Base-by-base conservation (phyloP, 1,140 invertebrate genomes). In the Helicoverpa armigera region DNA sequence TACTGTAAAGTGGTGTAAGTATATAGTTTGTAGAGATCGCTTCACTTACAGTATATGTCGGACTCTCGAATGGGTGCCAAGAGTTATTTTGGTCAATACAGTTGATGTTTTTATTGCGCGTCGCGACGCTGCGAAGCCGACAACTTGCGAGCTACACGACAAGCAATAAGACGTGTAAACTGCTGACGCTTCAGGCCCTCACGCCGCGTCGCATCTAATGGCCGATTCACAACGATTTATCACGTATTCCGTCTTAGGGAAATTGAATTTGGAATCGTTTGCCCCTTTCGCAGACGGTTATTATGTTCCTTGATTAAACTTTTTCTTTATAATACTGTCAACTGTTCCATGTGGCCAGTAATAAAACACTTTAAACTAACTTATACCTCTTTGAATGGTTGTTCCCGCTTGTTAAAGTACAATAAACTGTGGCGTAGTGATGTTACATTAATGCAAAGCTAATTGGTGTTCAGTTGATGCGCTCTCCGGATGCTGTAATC, bases 41-140 rank as follows among this genome's bases (percentile, higher is more conserved):
- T 89, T 88, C 85, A 86, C 88, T 89, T 88, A 90, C 87, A 85
- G 87, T 90, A 87, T 90, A 86, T 85, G 86, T 88, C 83, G 84
- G 88, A 82, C 85, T 87, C 86, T 86, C 87, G 90, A 88, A 86
- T 86, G 86, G 85, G 83, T 93, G 92, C 92, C 92, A 94, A 93
- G 89, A 93, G 92, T 94, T 94, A 94, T 94, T 94, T 93, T 90
- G 89, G 92, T 93, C 86, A 90, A 90, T 89, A 90, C 86, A 84
- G 90, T 90, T 92, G 92, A 92, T 93, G 92, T 92, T 93, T 94
- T 94, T 94, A 94, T 94, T 93, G 92, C 87, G 87, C 87, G 89
- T 87, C 90, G 91, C 92, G 90, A 87, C 91, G 87, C 88, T 67
- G 75, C 83, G 84, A 78, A 83, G 83, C 81, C 78, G 84, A 84